phyloP scores from a whole-genome alignment of 2,113 vertebrate species.

The Eolophus roseicapilla region DNA sequence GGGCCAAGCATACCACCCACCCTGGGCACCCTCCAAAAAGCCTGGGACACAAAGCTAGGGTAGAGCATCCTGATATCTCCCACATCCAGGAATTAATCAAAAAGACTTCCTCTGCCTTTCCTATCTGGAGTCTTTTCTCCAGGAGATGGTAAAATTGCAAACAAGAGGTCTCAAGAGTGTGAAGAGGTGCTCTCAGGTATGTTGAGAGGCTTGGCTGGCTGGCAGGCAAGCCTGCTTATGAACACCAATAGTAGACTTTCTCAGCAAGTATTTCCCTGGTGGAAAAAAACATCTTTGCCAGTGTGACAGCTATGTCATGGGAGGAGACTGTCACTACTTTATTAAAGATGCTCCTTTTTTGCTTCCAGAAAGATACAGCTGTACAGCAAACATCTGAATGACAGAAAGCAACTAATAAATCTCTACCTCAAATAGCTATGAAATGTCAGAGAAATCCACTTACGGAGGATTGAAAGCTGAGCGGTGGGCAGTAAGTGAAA shows the following conservation, averaged over 20 bases:
- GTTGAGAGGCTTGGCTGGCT: neutral
- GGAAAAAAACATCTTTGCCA: neutral
- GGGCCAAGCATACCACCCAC: neutral
- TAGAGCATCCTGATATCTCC: neutral
- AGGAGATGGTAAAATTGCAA: neutral
- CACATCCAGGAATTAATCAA: neutral
- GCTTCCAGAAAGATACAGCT: neutral
- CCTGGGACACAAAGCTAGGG: fast-evolving
- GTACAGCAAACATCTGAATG: neutral
- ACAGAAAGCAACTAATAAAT: neutral
- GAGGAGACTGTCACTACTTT: neutral
- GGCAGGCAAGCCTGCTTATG: neutral
- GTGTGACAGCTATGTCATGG: neutral
- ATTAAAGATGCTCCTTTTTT: neutral
- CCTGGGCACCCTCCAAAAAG: neutral
- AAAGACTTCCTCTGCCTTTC: neutral
- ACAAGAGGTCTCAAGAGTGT: neutral
- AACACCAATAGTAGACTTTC: neutral
- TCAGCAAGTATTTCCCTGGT: neutral
- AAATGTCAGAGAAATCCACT: neutral
- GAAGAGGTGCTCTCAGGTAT: neutral
- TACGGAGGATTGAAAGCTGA: neutral
- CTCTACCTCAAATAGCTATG: neutral
- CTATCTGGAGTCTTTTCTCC: neutral
- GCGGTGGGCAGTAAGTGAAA: neutral